Conservation (phyloP, 2,888 invertebrate species). For the Neoscelio sp. region DNA sequence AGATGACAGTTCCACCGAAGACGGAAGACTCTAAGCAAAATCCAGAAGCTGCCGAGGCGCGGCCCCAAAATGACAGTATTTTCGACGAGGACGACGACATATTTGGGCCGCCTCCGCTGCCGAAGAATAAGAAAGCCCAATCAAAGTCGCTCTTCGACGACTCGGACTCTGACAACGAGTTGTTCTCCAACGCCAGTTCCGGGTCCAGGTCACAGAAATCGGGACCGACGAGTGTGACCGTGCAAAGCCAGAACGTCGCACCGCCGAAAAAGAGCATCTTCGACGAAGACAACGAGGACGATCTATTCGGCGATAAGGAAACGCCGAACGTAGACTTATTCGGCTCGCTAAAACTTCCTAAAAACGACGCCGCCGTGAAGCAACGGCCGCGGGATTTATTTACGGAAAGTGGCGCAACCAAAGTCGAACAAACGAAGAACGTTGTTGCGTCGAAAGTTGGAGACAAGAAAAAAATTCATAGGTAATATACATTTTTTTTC, state of each 20-base stretch:
- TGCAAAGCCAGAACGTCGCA: no score
- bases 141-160: constrained; percentile 77
- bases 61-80: constrained; percentile 60
- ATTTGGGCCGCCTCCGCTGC: constrained; percentile 76
- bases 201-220: constrained; percentile 73
- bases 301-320: constrained; percentile 3
- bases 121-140: constrained; percentile 70
- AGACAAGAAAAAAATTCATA: no score
- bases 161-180: constrained; percentile 80
- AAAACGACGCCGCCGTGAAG: no score
- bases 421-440: no score
- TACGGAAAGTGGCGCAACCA: no score
- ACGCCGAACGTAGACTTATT: no score
- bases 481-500: no score
- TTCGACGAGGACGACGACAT: constrained; percentile 54
- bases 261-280: constrained; percentile 73
- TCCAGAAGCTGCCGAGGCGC: constrained; percentile 53
- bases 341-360: no score
- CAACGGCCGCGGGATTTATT: no score
- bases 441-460: no score
- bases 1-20: constrained; percentile 74
- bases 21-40: constrained; percentile 78
- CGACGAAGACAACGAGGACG: constrained; percentile 74
- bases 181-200: constrained; percentile 78
- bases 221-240: constrained; percentile 55